Evolutionary conservation across 2,888 invertebrate species (phyloP).

Genomic region (Nebria brevicollis): DNA sequence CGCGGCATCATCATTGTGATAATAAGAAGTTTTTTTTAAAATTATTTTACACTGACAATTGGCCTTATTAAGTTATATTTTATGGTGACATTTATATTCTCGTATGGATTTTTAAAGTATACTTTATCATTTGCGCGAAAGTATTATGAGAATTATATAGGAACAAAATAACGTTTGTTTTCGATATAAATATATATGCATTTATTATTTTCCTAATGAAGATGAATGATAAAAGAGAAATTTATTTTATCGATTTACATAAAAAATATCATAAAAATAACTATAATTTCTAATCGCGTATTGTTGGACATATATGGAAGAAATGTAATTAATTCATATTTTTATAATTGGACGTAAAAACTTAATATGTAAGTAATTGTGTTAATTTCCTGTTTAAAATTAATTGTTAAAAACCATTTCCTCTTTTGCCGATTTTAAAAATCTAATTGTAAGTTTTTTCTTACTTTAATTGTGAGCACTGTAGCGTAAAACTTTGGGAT

Average conservation of each 20-base stretch:
- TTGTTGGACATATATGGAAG: constrained; percentile 34
- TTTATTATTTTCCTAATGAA: constrained; percentile 6
- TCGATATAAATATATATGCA: neutral
- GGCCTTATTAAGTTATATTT: neutral
- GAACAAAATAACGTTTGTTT: neutral
- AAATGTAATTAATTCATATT: constrained; percentile 29
- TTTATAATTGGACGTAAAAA: neutral
- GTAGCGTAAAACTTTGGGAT: too few relatives aligned
- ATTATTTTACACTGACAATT: neutral
- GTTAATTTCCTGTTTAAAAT: neutral
- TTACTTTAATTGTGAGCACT: too few relatives aligned
- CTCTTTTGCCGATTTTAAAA: neutral
- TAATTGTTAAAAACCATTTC: neutral
- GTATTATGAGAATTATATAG: neutral
- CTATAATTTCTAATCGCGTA: neutral
- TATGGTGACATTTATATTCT: constrained; percentile 9
- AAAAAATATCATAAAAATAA: neutral
- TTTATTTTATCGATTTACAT: neutral
- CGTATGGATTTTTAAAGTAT: neutral
- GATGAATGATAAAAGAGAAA: constrained; percentile 12
- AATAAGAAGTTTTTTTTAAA: neutral
- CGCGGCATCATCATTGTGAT: neutral
- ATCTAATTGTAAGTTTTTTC: too few relatives aligned
- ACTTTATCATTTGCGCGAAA: constrained; percentile 6
- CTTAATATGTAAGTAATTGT: neutral